Conservation (phyloP, 2,888 invertebrate genomes). For the Andrena dorsata region DNA sequence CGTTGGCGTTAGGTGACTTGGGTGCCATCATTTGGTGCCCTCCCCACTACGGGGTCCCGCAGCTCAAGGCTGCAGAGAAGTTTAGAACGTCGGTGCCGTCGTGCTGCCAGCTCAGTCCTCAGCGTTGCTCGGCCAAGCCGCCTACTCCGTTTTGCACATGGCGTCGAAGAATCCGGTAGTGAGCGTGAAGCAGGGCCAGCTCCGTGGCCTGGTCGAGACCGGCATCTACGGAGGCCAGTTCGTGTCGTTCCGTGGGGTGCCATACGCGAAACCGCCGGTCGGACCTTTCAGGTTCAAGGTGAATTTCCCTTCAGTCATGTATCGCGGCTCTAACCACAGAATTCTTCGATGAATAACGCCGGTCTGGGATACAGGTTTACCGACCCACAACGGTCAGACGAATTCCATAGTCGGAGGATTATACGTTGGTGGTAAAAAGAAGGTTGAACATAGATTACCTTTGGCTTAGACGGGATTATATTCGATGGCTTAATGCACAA, state of each 20-base stretch:
- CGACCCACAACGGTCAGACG: too few species aligned
- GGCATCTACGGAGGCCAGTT: conserved; percentile 67
- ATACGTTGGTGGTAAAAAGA: too few species aligned
- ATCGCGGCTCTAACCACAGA: too few species aligned
- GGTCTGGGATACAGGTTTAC: too few species aligned
- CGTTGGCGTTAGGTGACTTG: too few species aligned
- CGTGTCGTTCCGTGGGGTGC: conserved; percentile 76
- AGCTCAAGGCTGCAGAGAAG: neutral
- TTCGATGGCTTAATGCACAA: too few species aligned
- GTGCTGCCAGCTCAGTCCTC: neutral
- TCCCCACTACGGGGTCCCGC: neutral
- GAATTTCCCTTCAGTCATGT: conserved; percentile 25
- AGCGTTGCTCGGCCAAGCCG: neutral
- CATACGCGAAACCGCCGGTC: conserved; percentile 76
- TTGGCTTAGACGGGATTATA: too few species aligned
- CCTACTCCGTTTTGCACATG: neutral
- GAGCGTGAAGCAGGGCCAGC: conserved; percentile 62
- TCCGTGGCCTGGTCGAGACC: conserved; percentile 63
- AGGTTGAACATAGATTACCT: too few species aligned
- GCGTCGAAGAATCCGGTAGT: conserved; percentile 29
- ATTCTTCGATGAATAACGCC: too few species aligned
- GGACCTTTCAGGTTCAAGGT: conserved; percentile 76
- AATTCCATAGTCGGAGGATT: too few species aligned
- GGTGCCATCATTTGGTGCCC: neutral
- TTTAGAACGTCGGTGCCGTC: neutral